Base-by-base conservation (phyloP, 2,888 invertebrate genomes). In the Oscheius sp. region DNA sequence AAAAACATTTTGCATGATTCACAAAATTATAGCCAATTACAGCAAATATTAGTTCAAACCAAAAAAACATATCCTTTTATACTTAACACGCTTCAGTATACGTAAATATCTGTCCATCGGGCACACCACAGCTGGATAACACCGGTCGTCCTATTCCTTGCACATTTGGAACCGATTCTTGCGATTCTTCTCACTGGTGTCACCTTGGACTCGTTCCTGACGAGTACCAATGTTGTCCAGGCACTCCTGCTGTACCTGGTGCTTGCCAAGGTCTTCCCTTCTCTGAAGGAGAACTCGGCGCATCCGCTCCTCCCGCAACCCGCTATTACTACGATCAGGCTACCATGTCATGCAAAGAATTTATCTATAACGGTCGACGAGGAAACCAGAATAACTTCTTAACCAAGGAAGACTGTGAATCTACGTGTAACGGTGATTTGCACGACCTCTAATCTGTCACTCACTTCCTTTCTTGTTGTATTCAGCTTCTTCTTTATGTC, bases 371-470 rank as follows among this genome's bases (percentile, higher is more conserved):
- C 56, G 84, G 84, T 62, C 50, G 81, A 9, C 69, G 70, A 59
- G 83, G 83, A 59, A 83, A 82, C 63, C 83, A 85, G 70, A 86
- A 85, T 67, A 82, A 84, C 67, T 85, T 83, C 71, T 65, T 83
- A 38, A 81, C 80, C 3, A 61, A 70, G 54, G 76, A 80, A 36
- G 82, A 86, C 69, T 86, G 86, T 66, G 80, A 74, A 30, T 74
- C 72, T 17, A 78, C 79, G 12, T 85, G 85, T 65, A 72, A 75
- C 24, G 85, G 85, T 85, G 62, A 59, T 59, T 59, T 30, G 24
- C 32, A 41, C 22, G 44, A 41, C 30, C 24, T 47, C 62, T 62
- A 47, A 14, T 30, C 62, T 62, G 20, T 62, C 44, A 41, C 12
- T 38, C 33, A 32, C 38, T 38, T 41, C 26, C 41, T 62, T 36